These are phyloP conservation scores for Drosophila ercepeae DNA, from an alignment of 1,140 invertebrate species.

Conservation along the genomic window DNA sequence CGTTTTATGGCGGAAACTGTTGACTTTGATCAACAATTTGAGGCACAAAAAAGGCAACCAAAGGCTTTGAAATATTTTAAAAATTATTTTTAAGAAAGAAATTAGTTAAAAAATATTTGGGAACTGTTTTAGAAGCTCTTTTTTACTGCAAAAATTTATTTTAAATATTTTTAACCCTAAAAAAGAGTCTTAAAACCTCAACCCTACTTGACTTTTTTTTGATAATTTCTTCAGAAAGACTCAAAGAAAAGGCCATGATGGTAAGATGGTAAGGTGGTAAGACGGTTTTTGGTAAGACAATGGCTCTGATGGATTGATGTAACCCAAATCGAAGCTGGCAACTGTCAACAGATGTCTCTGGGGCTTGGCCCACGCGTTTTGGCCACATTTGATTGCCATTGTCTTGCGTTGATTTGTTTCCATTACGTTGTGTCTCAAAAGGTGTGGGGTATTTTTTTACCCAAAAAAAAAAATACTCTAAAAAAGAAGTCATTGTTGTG, in stretches of 20 bases:
- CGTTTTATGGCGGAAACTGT: slow-evolving; percentile 1
- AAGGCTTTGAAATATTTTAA: background rate
- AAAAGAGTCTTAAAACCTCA: no score
- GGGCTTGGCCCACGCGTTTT: slow-evolving; percentile 59
- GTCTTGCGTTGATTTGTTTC: slow-evolving; percentile 36
- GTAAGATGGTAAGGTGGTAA: no score
- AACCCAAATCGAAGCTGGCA: slow-evolving; percentile 24
- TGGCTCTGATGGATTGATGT: slow-evolving; percentile 19
- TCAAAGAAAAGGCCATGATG: no score
- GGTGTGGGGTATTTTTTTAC: background rate
- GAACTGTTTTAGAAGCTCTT: no score
- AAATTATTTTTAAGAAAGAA: background rate
- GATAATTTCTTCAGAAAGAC: no score
- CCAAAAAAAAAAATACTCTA: background rate
- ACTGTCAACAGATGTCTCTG: slow-evolving; percentile 36
- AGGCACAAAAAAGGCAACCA: background rate
- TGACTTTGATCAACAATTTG: slow-evolving; percentile 21
- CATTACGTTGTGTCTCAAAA: slow-evolving; percentile 11
- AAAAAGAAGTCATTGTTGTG: background rate
- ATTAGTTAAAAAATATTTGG: no score
- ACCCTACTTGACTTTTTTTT: no score
- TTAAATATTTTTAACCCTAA: no score
- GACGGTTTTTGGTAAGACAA: slow-evolving; percentile 23
- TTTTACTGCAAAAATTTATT: no score
- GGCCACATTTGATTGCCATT: slow-evolving; percentile 67